A percentile compares a stretch with the other conserved stretches of the same genome.
phyloP scores from a whole-genome alignment of 2,797 vertebrate species.

The Ceyx erithaca region DNA sequence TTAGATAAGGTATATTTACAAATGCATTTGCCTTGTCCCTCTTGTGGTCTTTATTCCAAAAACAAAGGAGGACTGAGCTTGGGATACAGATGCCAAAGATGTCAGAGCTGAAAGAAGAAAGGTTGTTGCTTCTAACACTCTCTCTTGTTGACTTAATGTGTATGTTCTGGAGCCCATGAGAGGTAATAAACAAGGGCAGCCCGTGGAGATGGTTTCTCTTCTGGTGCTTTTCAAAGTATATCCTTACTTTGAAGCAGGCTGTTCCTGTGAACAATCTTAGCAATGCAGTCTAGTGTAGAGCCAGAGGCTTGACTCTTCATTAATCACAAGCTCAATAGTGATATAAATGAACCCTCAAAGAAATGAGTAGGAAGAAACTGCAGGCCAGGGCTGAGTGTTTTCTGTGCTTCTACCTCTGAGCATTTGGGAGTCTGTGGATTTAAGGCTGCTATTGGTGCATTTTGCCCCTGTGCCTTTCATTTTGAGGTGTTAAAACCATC shows the following conservation, averaged over 20 bases:
- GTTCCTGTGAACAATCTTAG: not conserved
- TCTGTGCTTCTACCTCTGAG: not conserved
- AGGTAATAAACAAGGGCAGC: not conserved
- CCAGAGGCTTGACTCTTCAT: not conserved
- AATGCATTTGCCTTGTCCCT: not conserved
- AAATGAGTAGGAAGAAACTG: not conserved
- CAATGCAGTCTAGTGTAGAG: not conserved
- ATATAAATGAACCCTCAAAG: not conserved
- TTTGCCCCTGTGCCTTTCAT: accelerated
- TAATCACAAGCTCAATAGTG: not conserved
- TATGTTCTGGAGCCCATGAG: accelerated
- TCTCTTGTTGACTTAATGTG: not conserved
- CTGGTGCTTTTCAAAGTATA: not conserved
- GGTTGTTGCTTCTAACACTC: not conserved
- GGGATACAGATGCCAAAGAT: not conserved
- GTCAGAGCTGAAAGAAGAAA: not conserved
- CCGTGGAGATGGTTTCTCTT: accelerated
- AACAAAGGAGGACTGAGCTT: not conserved
- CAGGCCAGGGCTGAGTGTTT: not conserved
- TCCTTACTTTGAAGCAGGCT: not conserved
- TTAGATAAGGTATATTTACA: not conserved
- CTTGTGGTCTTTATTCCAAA: not conserved
- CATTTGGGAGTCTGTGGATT: not conserved
- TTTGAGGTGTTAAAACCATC: not conserved
- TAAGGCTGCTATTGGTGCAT: accelerated